Evolutionary conservation across 2,888 invertebrate genomes (phyloP).

Genomic region (Carabus problematicus): DNA sequence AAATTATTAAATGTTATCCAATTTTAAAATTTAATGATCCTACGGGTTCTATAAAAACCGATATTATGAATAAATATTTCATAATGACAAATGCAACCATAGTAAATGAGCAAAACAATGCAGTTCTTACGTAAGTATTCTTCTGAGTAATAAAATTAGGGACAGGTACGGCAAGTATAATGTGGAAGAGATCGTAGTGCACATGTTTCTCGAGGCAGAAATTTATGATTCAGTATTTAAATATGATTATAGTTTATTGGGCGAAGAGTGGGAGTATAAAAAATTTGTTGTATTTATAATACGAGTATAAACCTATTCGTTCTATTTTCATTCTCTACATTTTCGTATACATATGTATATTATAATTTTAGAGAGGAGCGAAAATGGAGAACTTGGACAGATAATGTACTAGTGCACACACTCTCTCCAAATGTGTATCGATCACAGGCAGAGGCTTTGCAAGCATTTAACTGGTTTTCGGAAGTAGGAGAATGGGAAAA

Average conservation of each 20-base stretch:
- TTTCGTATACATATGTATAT: too few relatives aligned
- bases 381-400: slow-evolving; percentile 96
- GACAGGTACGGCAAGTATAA: too few relatives aligned
- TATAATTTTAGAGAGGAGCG: slow-evolving; percentile 78
- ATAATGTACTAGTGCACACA: slow-evolving; percentile 87
- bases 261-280: neutral
- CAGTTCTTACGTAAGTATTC: slow-evolving; percentile 66
- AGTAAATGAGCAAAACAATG: slow-evolving; percentile 62
- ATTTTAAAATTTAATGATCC: slow-evolving; percentile 72
- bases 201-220: too few relatives aligned
- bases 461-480: slow-evolving; percentile 95
- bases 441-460: slow-evolving; percentile 80
- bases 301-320: too few relatives aligned
- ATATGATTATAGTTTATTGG: neutral
- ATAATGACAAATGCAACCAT: slow-evolving; percentile 76
- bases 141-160: neutral
- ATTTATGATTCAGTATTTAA: too few relatives aligned
- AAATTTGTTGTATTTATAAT: neutral
- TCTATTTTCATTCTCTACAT: too few relatives aligned
- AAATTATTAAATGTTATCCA: slow-evolving; percentile 82
- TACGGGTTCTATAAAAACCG: slow-evolving; percentile 70
- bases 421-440: slow-evolving; percentile 97
- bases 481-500: slow-evolving; percentile 91
- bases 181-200: too few relatives aligned
- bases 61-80: slow-evolving; percentile 88